A percentile compares a stretch with the other conserved stretches of the same genome.
Evolutionary conservation across 1,140 invertebrate species (phyloP).

Genomic region (Hylaeus volcanicus): DNA sequence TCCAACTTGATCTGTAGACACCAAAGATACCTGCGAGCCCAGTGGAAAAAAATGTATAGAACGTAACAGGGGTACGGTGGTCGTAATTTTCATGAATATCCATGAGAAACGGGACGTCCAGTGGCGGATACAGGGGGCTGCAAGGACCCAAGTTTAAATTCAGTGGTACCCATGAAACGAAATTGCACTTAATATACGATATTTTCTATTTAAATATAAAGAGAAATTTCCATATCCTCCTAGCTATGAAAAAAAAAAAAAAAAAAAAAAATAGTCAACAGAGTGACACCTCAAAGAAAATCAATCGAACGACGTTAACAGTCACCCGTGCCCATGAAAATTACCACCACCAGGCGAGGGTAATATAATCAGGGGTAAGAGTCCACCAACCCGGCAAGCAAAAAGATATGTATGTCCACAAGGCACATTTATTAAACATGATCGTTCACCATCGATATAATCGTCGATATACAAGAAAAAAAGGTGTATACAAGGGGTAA

Average conservation of each 20-base stretch:
- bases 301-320: background rate
- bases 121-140: too few relatives aligned
- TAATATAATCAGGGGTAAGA: constrained; percentile 76
- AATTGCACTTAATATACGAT: background rate
- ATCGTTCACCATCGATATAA: constrained; percentile 78
- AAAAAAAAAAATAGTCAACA: background rate
- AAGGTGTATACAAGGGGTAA: constrained; percentile 69
- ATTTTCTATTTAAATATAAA: background rate
- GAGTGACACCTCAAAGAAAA: background rate
- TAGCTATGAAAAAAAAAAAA: background rate
- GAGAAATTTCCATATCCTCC: background rate
- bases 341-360: constrained; percentile 77
- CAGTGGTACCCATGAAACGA: too few relatives aligned
- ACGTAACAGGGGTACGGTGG: constrained; percentile 74
- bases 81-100: constrained; percentile 67
- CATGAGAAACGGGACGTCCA: background rate
- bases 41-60: constrained; percentile 74
- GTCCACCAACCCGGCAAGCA: constrained; percentile 80
- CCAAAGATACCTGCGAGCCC: constrained; percentile 78
- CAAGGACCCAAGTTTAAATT: too few relatives aligned
- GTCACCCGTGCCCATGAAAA: constrained; percentile 63
- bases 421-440: constrained; percentile 81
- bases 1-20: constrained; percentile 68
- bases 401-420: constrained; percentile 78
- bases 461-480: constrained; percentile 67